Base-by-base conservation (phyloP, 1,140 invertebrate species). In the Leptonema lineaticorne region DNA sequence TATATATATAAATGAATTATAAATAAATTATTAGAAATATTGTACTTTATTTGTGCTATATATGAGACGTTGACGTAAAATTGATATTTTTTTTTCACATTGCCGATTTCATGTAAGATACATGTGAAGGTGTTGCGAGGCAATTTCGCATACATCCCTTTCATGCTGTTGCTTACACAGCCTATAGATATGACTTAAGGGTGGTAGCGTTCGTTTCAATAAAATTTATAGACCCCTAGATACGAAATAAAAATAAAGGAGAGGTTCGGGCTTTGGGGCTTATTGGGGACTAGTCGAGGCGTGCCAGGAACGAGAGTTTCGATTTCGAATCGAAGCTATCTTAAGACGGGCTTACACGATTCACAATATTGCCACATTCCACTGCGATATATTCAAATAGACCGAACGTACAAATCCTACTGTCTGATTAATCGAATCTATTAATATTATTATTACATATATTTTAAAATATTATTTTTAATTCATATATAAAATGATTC, bases 301-400 rank as follows among this genome's bases (percentile, higher is more conserved):
- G 11, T 2, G 58, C 16, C 16, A 37, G 58, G 7, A 33, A 7
- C 16, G 6, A 20, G 24, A 11, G 58, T 24, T 66, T 66, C 63
- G 63, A 66, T 66, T 66, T 66, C 46, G 63, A 66, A 48, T 18
- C 63, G 41, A 22, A 28, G 56, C 56, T 20, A n/a, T n/a, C n/a
- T n/a, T n/a, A n/a, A n/a, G n/a, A n/a, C 27, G 20, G 46, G 63
- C 63, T 66, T 48, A 66, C 53, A 56, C 46, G 63, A 66, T 66
- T n/a, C n/a, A n/a, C n/a, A n/a, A n/a, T n/a, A n/a, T n/a, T n/a
- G n/a, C n/a, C n/a, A n/a, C n/a, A n/a, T n/a, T n/a, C n/a, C n/a
- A n/a, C n/a, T n/a, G n/a, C n/a, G n/a, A n/a, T n/a, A n/a, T n/a
- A n/a, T n/a, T n/a, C n/a, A n/a, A n/a, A n/a, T n/a, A n/a, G n/a